Base-by-base conservation (phyloP, 2,888 invertebrate genomes). In the Lacanobia oleracea region DNA sequence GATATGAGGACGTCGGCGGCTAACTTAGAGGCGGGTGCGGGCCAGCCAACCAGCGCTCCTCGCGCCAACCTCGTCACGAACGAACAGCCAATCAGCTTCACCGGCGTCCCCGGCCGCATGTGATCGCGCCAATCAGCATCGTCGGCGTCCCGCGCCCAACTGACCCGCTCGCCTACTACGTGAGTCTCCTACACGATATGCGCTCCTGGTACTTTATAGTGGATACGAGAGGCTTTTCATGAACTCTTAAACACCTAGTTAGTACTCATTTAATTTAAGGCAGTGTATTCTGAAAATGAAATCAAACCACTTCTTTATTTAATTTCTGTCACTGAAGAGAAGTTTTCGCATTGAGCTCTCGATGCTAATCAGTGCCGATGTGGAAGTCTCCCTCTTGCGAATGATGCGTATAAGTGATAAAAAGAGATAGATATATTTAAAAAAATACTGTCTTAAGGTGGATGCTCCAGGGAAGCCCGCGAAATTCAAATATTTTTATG, bases 51-150 rank as follows among this genome's bases (percentile, higher is more conserved):
- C 83, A 94, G 97, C 78, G 97, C 96, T 86, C 97, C 97, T 94
- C 97, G 97, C 88, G 97, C 98, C 88, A 97, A 97, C 89, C 97
- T 98, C 90, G 98, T 98, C 88, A 97, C 97, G 90, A 98, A 98
- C 96, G 98, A 98, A 91, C 98, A 98, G 93, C 98, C 98, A 59
- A 97, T 98, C 93, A 97, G 97, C 94, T 97, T 97, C 93, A 97
- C 97, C 84, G 97, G 97, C 87, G 96, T 90, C 57, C 98, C 98
- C 81, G 91, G 95, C 80, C 93, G 96, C 75, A 88, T 92, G 87
- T 93, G 93, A 93, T 87, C 77, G 66, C 71, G 93, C 98, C 98
- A 59, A 97, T 97, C 93, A 97, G 97, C 94, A 97, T 97, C 93
- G 97, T 97, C 83, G 97, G 97, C 87, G 96, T 90, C 48, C 69